phyloP scores from a whole-genome alignment of 2,113 vertebrate genomes.

The Argyrosomus japonicus region DNA sequence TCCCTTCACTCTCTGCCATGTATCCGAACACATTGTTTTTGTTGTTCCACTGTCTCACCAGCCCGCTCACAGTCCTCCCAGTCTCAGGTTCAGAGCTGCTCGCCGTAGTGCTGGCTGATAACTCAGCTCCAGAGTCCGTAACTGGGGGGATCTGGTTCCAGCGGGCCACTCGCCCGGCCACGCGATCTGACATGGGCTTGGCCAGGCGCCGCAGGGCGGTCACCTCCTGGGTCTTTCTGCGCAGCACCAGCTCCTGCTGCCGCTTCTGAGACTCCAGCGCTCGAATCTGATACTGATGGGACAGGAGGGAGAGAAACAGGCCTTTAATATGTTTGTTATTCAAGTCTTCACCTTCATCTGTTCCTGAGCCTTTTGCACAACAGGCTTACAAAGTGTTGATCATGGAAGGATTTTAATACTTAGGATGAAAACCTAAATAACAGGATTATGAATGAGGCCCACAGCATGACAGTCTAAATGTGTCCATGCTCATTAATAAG shows the following conservation, averaged over 20 bases:
- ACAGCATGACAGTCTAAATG: not conserved
- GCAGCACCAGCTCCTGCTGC: slow-evolving; percentile 95
- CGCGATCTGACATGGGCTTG: slow-evolving; percentile 94
- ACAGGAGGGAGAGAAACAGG: not conserved
- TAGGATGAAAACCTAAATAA: slow-evolving; percentile 18
- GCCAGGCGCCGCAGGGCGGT: slow-evolving; percentile 92
- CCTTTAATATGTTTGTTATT: not conserved
- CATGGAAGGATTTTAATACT: slow-evolving; percentile 28
- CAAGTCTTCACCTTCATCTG: not conserved
- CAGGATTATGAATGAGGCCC: slow-evolving; percentile 39
- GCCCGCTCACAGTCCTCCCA: slow-evolving; percentile 90
- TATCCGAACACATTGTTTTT: slow-evolving; percentile 90
- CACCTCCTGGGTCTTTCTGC: slow-evolving; percentile 97
- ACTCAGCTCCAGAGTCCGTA: slow-evolving; percentile 90
- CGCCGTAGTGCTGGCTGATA: slow-evolving; percentile 89
- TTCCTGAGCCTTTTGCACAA: slow-evolving; percentile 23
- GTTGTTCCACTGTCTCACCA: slow-evolving; percentile 96
- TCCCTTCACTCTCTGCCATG: slow-evolving; percentile 83
- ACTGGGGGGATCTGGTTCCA: slow-evolving; percentile 71
- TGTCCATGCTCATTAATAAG: slow-evolving; percentile 26
- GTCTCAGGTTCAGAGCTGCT: slow-evolving; percentile 90
- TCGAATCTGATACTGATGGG: slow-evolving; percentile 93
- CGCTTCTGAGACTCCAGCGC: slow-evolving; percentile 96
- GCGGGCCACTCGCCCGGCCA: slow-evolving; percentile 84
- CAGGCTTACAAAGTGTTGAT: slow-evolving; percentile 31